A percentile compares a stretch with the other conserved stretches of the same genome.
Evolutionary conservation across 2,888 invertebrate genomes (phyloP).

Genomic region (Macrosiphum euphorbiae): DNA sequence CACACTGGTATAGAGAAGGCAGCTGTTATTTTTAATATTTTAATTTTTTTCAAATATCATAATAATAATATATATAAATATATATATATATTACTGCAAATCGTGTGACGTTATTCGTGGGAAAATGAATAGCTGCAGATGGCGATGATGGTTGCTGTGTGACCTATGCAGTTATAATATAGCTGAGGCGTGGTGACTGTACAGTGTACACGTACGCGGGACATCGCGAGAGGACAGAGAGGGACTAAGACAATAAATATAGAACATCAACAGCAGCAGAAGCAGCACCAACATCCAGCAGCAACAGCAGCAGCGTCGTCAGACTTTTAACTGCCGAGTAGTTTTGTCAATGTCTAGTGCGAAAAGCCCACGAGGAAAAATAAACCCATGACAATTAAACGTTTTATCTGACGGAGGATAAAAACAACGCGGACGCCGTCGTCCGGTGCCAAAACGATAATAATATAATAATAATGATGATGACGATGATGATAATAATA

Average conservation of each 20-base stretch:
- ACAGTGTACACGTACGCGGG: neutral
- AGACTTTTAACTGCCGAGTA: slow-evolving; percentile 59
- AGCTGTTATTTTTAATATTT: too few species aligned
- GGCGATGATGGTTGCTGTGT: neutral
- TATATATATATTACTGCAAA: neutral
- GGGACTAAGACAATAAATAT: slow-evolving; percentile 49
- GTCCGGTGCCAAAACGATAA: slow-evolving; percentile 49
- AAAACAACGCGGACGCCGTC: slow-evolving; percentile 45
- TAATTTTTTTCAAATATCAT: too few species aligned
- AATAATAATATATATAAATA: neutral
- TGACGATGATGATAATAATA: slow-evolving; percentile 11
- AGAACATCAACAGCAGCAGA: neutral
- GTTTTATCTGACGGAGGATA: slow-evolving; percentile 46
- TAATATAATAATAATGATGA: slow-evolving; percentile 17
- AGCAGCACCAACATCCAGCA: neutral
- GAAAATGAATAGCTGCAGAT: neutral
- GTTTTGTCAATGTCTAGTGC: slow-evolving; percentile 61
- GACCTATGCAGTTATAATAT: neutral
- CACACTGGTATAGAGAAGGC: neutral
- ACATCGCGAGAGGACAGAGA: neutral
- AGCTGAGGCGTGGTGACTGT: neutral
- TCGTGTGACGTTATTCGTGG: neutral
- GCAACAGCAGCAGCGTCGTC: neutral
- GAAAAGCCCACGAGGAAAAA: slow-evolving; percentile 50
- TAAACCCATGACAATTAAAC: slow-evolving; percentile 59